Percentiles rank a stretch among this genome's conserved stretches.
Conservation (phyloP, 2,888 invertebrate genomes). For the Eurois occulta region DNA sequence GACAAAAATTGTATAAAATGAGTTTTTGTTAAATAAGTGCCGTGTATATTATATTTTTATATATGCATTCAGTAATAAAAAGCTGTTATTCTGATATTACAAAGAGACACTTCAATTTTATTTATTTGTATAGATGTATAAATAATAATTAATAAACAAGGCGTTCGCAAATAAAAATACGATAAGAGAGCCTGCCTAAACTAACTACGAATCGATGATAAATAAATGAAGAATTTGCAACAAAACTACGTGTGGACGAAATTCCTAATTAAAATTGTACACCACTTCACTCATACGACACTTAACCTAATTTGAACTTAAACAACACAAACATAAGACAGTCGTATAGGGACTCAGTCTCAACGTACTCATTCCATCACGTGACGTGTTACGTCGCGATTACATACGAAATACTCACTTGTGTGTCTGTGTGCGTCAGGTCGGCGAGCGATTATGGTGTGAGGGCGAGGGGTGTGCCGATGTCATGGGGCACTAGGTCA, state of each 20-base stretch:
- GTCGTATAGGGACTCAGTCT: conserved; percentile 13
- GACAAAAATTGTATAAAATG: too few species aligned
- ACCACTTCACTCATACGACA: background rate
- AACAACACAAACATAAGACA: conserved; percentile 37
- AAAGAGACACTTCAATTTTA: too few species aligned
- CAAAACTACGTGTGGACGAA: background rate
- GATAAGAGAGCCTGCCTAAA: background rate
- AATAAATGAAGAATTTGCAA: background rate
- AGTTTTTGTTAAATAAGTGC: too few species aligned
- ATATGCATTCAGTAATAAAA: too few species aligned
- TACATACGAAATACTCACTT: conserved; percentile 75
- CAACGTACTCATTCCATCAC: conserved; percentile 28
- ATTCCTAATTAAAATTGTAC: conserved; percentile 22
- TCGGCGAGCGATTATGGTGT: conserved; percentile 79
- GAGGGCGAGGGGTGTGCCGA: conserved; percentile 82
- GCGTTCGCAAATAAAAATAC: conserved; percentile 4
- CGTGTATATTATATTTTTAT: too few species aligned
- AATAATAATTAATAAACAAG: conserved; percentile 5
- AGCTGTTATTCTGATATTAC: too few species aligned
- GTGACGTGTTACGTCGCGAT: conserved; percentile 30
- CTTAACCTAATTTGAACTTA: conserved; percentile 31
- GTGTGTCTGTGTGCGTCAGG: conserved; percentile 80
- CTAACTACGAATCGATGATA: too few species aligned
- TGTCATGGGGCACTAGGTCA: conserved; percentile 89
- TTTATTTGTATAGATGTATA: too few species aligned